Evolutionary conservation across 2,797 vertebrate genomes (phyloP).

Genomic region (Bradypodion pumilum): DNA sequence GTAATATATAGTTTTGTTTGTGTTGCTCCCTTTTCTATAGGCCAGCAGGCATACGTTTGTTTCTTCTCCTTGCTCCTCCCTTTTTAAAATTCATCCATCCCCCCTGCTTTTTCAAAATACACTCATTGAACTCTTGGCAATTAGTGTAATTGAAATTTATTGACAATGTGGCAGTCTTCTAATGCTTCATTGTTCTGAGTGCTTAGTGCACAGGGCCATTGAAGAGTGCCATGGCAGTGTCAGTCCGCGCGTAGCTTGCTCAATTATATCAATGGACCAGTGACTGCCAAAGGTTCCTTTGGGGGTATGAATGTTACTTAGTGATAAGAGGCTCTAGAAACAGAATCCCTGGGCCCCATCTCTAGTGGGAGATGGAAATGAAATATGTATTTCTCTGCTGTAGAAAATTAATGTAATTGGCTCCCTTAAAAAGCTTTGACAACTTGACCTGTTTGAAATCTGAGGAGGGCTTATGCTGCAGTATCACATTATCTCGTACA

Average conservation of each 20-base stretch:
- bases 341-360: conserved; percentile 81
- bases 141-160: conserved; percentile 99
- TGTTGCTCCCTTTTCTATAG: conserved; percentile 76
- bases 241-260: conserved; percentile 88
- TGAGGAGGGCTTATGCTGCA: conserved; percentile 74
- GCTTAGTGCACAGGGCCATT: conserved; percentile 83
- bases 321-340: conserved; percentile 94
- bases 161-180: conserved; percentile 86
- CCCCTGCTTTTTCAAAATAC: conserved; percentile 80
- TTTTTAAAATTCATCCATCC: conserved; percentile 65
- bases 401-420: conserved; percentile 89
- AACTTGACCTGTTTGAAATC: conserved; percentile 85
- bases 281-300: conserved; percentile 92
- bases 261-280: conserved; percentile 95
- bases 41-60: conserved; percentile 68
- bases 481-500: conserved; percentile 77
- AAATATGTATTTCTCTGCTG: conserved; percentile 89
- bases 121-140: conserved; percentile 93
- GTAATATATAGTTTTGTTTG: conserved; percentile 62
- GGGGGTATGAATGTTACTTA: conserved; percentile 94
- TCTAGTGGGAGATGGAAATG: conserved; percentile 85
- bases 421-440: conserved; percentile 85
- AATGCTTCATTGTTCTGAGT: conserved; percentile 90
- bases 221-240: conserved; percentile 80
- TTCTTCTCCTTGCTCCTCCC: conserved; percentile 60